Percentiles rank a stretch among this genome's conserved stretches.
Conservation (phyloP, 2,888 invertebrate species). For the Parapristionchus giblindavisi region DNA sequence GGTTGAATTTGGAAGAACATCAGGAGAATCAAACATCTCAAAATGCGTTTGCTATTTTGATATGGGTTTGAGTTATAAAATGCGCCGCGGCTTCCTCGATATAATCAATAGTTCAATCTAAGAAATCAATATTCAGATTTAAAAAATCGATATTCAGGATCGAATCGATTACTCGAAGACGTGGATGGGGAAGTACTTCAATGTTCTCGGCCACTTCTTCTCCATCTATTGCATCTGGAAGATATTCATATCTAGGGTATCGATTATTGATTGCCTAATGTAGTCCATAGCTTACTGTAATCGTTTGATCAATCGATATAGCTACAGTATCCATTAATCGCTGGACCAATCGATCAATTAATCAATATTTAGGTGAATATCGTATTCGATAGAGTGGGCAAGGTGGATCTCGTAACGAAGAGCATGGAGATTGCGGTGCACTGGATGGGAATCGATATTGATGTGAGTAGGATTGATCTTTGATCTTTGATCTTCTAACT, state of each 20-base stretch:
- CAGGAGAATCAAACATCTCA: not conserved
- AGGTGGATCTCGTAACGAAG: constrained; percentile 92
- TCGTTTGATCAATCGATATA: no score
- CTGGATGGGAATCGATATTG: constrained; percentile 93
- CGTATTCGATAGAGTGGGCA: constrained; percentile 96
- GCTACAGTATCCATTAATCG: not conserved
- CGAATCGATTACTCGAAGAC: constrained; percentile 92
- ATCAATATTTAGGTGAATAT: constrained; percentile 81
- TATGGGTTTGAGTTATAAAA: no score
- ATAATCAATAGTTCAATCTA: no score
- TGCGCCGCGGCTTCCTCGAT: no score
- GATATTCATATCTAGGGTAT: constrained; percentile 82
- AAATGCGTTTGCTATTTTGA: no score
- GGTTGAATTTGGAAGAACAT: no score
- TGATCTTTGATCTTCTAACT: no score
- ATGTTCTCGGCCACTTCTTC: constrained; percentile 96
- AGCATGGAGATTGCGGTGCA: constrained; percentile 95
- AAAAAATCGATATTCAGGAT: no score
- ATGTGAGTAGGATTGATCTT: constrained; percentile 73
- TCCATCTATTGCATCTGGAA: constrained; percentile 98
- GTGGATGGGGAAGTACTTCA: constrained; percentile 96
- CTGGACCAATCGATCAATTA: not conserved
- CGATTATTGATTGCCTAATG: not conserved
- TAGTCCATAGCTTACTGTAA: no score
- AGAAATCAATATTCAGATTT: no score